Evolutionary conservation across 2,888 invertebrate species (phyloP).

Genomic region (Hemithea aestivaria): DNA sequence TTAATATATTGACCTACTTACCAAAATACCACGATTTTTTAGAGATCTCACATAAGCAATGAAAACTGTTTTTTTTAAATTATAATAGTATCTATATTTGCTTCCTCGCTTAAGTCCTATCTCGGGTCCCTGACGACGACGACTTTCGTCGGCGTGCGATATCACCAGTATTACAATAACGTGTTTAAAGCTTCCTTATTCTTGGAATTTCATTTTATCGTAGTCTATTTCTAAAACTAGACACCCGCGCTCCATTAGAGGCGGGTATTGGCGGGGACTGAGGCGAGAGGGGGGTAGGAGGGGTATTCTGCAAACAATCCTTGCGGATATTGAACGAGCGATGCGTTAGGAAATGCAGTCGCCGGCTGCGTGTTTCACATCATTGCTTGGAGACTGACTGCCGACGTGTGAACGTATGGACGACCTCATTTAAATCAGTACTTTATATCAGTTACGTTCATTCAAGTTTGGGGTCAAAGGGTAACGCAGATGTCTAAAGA

Average conservation of each 20-base stretch:
- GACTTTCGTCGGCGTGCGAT: too few species aligned
- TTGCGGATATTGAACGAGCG: conserved; percentile 75
- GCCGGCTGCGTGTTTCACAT: conserved; percentile 62
- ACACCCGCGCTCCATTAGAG: conserved; percentile 54
- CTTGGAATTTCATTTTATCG: conserved; percentile 30
- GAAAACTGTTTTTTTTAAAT: too few species aligned
- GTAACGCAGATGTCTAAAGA: too few species aligned
- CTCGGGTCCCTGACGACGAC: too few species aligned
- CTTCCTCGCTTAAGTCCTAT: too few species aligned
- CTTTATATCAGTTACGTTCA: too few species aligned
- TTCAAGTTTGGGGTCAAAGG: conserved; percentile 44
- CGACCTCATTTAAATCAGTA: conserved; percentile 58
- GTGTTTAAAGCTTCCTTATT: conserved; percentile 25
- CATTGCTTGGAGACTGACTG: conserved; percentile 46
- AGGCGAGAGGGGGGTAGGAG: conserved; percentile 28
- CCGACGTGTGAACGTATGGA: conserved; percentile 65
- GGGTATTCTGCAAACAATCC: conserved; percentile 70
- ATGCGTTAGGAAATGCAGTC: conserved; percentile 74
- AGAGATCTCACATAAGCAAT: too few species aligned
- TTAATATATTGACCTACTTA: too few species aligned
- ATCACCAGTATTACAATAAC: too few species aligned
- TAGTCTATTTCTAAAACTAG: conserved; percentile 61
- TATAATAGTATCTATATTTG: too few species aligned
- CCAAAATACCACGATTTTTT: too few species aligned
- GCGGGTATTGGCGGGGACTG: conserved; percentile 38